Base-by-base conservation (phyloP, 2,888 invertebrate genomes). In the Apotomis betuletana region DNA sequence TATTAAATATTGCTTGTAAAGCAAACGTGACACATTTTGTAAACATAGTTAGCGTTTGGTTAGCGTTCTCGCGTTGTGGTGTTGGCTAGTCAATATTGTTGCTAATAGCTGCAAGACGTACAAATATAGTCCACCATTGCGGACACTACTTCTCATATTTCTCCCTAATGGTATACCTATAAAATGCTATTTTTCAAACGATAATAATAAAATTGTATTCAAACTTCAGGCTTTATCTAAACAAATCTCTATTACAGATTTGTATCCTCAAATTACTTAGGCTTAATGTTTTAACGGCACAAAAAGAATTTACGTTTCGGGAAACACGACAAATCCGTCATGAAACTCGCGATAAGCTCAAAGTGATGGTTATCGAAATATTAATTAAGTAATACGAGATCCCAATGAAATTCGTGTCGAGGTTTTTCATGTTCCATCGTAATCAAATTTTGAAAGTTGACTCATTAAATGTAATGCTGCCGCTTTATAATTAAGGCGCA, bases 21-120 rank as follows among this genome's bases (percentile, higher is more conserved):
- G 78, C 81, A 84, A 83, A 87, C 88, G 89, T 89, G 89, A 89
- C 87, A 85, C 84, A 87, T 89, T 83, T 85, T 80, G 88, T 89
- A 90, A 90, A 90, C 89, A 90, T 87, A 80, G 85, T 87, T 87
- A 86, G 83, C 75, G 81, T 81, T 83, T 85, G 76, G 82, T 87
- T 86, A 85, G 81, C 84, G 61, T 60, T 61, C 67, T 61, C 67
- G 57, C 65, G 54, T 57, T 63, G 55, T 63, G 44, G 57, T 59
- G 49, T 62, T 67, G 27, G 57, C 71, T 61, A 55, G 71, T 62
- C 61, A 67, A 61, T 65, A 67, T 55, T 71, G 62, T 62, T 67
- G 57, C 49, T 49, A 70, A 27, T 55, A 55, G 71, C 67, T 67
- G 62, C 51, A 62, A 55, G 49, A 62, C 46, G 61, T 59, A 64